Base-by-base conservation (phyloP, 2,113 vertebrate genomes). In the Charadrius vociferus region DNA sequence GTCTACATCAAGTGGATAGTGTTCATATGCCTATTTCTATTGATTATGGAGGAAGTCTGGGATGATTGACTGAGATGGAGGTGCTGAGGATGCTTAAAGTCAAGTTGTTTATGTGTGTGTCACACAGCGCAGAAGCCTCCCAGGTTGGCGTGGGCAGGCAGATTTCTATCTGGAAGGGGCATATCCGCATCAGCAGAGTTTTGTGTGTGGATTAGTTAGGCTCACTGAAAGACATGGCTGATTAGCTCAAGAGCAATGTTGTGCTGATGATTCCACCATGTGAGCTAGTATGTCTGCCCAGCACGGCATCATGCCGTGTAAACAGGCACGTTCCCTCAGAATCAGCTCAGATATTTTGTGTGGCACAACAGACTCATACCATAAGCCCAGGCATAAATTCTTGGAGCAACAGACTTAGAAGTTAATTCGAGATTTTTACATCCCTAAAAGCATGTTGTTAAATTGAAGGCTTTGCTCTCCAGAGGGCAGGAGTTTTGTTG, bases 401-500 rank as follows among this genome's bases (percentile, higher is more conserved):
- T 23, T n/a, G 53, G 65, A 27, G 39, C 43, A 71, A n/a, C 3
- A 15, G 34, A 12, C 37, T 85, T 56, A 20, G 9, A 81, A 62
- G 58, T 67, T 68, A 83, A 32, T 39, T 43, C 5, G 7, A 77
- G 34, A 26, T 82, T 85, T 85, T 95, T 93, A 36, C 62, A 34
- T 63, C 61, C 32, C 43, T 89, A 12, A 36, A 71, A 37, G 23
- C 56, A 59, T 6, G 24, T 63, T 71, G 43, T 32, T 91, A 43
- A 78, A 52, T 17, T 30, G 34, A 81, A 84, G 20, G 47, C 32
- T 88, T 95, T 81, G 36, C 39, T 92, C 27, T 83, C 66, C 53
- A 56, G 66, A 85, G 86, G 58, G 67, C 49, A 77, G 47, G 39
- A 88, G 18, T 90, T 94, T 45, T 83, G 62, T 49, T 73, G 39